Percentiles rank a stretch among this genome's conserved stretches.
Conservation (phyloP, 2,888 invertebrate species). For the Sycophila texana region DNA sequence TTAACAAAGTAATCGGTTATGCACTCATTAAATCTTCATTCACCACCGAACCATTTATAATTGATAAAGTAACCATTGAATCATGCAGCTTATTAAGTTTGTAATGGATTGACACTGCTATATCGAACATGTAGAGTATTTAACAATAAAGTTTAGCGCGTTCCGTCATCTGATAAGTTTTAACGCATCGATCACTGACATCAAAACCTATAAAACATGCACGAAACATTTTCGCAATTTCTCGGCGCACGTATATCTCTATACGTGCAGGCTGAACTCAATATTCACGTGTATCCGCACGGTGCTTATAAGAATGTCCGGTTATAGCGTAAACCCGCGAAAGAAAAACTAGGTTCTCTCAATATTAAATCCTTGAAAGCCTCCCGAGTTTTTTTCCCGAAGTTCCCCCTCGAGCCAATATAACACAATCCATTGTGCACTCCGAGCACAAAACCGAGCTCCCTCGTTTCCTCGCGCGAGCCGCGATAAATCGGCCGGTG, state of each 20-base stretch:
- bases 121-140: no score
- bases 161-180: background rate
- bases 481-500: conserved; percentile 45
- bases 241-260: no score
- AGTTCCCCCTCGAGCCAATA: conserved; percentile 1
- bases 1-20: no score
- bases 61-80: no score
- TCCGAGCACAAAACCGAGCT: background rate
- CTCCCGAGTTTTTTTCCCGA: conserved; percentile 24
- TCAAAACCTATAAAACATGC: background rate
- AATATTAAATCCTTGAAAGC: conserved; percentile 40
- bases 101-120: no score
- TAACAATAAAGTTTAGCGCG: no score
- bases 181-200: background rate
- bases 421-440: conserved; percentile 20
- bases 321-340: no score
- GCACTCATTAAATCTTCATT: no score
- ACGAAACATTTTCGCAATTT: background rate
- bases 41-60: no score
- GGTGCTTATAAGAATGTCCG: background rate
- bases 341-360: background rate
- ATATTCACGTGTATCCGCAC: background rate
- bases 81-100: no score
- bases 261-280: background rate
- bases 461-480: no score